A percentile compares a stretch with the other conserved stretches of the same genome.
phyloP scores from a whole-genome alignment of 2,888 invertebrate genomes.

The Encarsia formosa region DNA sequence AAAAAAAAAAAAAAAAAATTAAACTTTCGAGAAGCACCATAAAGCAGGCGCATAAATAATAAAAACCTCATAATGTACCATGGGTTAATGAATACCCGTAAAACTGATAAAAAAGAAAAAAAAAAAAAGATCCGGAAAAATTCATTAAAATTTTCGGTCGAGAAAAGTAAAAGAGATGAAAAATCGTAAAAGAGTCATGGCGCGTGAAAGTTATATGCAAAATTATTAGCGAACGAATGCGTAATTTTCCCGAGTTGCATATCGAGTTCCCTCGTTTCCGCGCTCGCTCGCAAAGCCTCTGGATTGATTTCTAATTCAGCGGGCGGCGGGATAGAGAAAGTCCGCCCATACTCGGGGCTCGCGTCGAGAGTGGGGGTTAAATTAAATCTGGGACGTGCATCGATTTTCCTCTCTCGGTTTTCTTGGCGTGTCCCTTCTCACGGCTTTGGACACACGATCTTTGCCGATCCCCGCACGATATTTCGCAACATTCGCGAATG shows the following conservation, averaged over 20 bases:
- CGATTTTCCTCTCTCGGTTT: conserved; percentile 22
- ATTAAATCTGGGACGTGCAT: conserved; percentile 10
- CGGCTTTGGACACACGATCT: not conserved
- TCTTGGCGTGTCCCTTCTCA: not conserved
- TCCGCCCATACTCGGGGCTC: conserved; percentile 12
- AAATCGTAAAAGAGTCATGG: not conserved
- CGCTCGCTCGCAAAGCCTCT: not conserved
- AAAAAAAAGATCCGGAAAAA: no score
- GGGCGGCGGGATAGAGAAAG: not conserved
- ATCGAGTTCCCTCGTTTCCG: conserved; percentile 10
- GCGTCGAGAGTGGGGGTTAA: not conserved
- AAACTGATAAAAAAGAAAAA: no score
- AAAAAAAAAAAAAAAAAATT: no score
- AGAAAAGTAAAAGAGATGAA: no score
- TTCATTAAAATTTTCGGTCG: no score
- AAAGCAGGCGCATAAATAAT: no score
- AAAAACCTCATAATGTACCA: no score
- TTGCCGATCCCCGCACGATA: conserved; percentile 6
- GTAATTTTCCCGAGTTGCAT: conserved; percentile 16
- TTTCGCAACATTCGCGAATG: not conserved
- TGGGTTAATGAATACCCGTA: no score
- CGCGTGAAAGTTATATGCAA: conserved; percentile 20
- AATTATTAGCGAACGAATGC: conserved; percentile 20
- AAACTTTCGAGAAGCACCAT: no score
- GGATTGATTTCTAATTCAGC: conserved; percentile 25